phyloP scores from a whole-genome alignment of 2,113 vertebrate genomes.

The Irena cyanogastra region DNA sequence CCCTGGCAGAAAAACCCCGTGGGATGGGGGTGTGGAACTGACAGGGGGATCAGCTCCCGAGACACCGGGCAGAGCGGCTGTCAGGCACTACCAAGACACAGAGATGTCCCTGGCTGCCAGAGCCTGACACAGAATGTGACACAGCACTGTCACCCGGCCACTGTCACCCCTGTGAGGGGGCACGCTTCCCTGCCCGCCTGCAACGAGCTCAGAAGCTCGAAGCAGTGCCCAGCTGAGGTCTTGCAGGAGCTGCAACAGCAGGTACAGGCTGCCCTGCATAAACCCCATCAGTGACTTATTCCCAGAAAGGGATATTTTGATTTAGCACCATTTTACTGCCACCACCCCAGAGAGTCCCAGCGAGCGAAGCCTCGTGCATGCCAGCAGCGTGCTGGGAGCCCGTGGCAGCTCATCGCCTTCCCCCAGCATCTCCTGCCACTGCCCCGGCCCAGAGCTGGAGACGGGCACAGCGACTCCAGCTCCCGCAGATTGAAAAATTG shows the following conservation, averaged over 20 bases:
- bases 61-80: background rate
- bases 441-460: background rate
- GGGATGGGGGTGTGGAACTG: background rate
- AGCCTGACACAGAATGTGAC: background rate
- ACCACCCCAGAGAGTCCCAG: background rate
- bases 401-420: background rate
- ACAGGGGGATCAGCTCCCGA: background rate
- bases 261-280: background rate
- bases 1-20: background rate
- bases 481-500: constrained; percentile 15
- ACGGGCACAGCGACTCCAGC: background rate
- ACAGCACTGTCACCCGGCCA: background rate
- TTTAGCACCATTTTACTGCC: background rate
- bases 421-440: background rate
- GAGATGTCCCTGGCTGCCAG: background rate
- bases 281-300: rapidly evolving
- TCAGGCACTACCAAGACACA: rapidly evolving
- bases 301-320: background rate
- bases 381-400: background rate
- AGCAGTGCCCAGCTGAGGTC: background rate
- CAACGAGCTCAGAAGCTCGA: rapidly evolving
- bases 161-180: background rate
- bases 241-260: rapidly evolving
- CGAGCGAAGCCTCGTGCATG: rapidly evolving
- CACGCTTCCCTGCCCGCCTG: background rate